Percentiles rank a stretch among this genome's conserved stretches.
These are phyloP conservation scores for Catharus bicknelli DNA, from an alignment of 2,113 vertebrate genomes.

Conservation along the genomic window DNA sequence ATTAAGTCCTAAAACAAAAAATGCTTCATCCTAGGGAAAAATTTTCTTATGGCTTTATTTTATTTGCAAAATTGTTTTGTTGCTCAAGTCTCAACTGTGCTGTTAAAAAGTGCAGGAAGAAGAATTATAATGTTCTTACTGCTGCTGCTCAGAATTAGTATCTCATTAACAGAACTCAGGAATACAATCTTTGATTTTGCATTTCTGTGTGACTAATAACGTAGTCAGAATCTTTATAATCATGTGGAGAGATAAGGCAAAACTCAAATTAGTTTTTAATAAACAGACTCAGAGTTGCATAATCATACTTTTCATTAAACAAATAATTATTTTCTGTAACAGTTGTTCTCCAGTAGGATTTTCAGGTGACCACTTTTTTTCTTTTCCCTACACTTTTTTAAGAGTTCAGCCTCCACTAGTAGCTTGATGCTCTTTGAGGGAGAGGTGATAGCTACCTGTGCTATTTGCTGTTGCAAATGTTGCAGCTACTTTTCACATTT, in stretches of 20 bases:
- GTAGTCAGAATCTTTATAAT: neutral
- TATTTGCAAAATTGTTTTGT: neutral
- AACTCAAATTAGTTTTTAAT: neutral
- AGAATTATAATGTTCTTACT: neutral
- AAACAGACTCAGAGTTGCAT: neutral
- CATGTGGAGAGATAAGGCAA: neutral
- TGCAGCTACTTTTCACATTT: neutral
- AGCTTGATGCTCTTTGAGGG: neutral
- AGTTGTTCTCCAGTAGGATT: neutral
- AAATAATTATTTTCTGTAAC: neutral
- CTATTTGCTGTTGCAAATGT: neutral
- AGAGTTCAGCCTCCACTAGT: neutral
- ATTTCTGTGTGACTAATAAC: neutral
- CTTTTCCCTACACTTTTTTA: neutral
- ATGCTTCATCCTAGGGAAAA: neutral
- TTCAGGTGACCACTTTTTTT: neutral
- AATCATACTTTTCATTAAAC: neutral
- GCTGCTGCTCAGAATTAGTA: neutral
- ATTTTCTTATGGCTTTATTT: neutral
- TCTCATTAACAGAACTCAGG: neutral
- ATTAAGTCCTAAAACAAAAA: neutral
- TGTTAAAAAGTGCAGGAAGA: neutral
- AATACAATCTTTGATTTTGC: neutral
- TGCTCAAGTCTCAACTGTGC: neutral
- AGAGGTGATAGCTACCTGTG: neutral